These are phyloP conservation scores for Empidonax alnorum DNA, from an alignment of 2,113 vertebrate species.

Conservation along the genomic window DNA sequence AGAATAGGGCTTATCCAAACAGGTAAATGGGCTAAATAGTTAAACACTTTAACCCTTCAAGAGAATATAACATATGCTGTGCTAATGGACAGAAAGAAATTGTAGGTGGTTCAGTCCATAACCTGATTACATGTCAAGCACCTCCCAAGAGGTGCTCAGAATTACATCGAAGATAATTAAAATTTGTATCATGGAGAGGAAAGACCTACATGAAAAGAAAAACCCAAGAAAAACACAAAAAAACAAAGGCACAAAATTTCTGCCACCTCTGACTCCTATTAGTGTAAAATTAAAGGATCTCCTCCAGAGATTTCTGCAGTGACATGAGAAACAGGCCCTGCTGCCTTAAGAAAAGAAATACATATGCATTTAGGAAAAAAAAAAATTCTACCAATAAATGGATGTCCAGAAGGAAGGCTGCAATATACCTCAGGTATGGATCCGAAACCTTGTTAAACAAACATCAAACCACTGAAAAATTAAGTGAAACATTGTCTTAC, in stretches of 20 bases:
- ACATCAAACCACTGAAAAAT: not conserved
- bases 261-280: not conserved
- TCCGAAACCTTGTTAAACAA: not conserved
- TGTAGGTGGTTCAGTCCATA: not conserved
- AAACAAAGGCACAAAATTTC: not conserved
- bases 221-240: not conserved
- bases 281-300: not conserved
- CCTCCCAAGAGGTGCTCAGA: not conserved
- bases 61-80: not conserved
- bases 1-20: not conserved
- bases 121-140: constrained; percentile 1
- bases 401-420: not conserved
- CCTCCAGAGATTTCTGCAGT: not conserved
- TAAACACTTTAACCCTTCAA: not conserved
- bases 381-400: not conserved
- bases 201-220: not conserved
- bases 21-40: not conserved
- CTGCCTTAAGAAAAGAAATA: not conserved
- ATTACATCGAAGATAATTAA: constrained; percentile 24
- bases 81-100: not conserved
- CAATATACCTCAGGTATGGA: not conserved
- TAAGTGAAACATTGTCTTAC: not conserved
- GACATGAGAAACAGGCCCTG: not conserved
- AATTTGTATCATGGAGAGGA: not conserved
- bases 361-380: not conserved